These are phyloP conservation scores for Pachypanchax playfairii DNA, from an alignment of 2,113 vertebrate species.

Conservation along the genomic window DNA sequence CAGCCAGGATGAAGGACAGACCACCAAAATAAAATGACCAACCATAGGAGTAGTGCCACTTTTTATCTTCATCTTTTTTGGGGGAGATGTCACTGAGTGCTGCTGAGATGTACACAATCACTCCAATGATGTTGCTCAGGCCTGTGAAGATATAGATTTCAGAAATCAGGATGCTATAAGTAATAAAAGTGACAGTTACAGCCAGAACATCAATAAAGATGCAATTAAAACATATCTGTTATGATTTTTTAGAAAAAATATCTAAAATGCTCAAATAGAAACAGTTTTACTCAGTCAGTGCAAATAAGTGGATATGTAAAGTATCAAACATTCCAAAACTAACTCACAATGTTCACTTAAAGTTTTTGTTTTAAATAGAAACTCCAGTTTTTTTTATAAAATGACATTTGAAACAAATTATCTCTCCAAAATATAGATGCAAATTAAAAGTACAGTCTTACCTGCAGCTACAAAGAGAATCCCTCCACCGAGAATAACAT, in stretches of 20 bases:
- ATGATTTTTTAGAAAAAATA: too few species aligned
- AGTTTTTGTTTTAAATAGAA: too few species aligned
- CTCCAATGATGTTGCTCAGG: conserved; percentile 95
- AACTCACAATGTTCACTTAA: too few species aligned
- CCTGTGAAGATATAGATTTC: conserved; percentile 71
- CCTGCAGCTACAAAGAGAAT: conserved; percentile 95
- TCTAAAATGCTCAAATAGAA: too few species aligned
- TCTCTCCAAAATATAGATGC: not conserved
- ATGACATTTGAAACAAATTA: too few species aligned
- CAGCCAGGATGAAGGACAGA: conserved; percentile 92
- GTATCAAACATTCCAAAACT: too few species aligned
- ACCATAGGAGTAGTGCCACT: conserved; percentile 93
- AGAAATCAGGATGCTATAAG: not conserved
- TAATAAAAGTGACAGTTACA: too few species aligned
- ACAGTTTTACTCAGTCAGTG: too few species aligned
- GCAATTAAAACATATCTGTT: too few species aligned
- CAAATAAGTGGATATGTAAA: too few species aligned
- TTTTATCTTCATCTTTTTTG: conserved; percentile 91
- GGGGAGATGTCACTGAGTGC: conserved; percentile 92
- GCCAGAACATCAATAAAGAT: too few species aligned
- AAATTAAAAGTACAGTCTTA: conserved; percentile 49
- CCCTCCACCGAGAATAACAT: conserved; percentile 91
- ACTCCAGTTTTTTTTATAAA: too few species aligned
- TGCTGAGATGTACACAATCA: conserved; percentile 94
- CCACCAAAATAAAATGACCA: conserved; percentile 96